Evolutionary conservation across 2,797 vertebrate genomes (phyloP).

Genomic region (Iguana delicatissima): DNA sequence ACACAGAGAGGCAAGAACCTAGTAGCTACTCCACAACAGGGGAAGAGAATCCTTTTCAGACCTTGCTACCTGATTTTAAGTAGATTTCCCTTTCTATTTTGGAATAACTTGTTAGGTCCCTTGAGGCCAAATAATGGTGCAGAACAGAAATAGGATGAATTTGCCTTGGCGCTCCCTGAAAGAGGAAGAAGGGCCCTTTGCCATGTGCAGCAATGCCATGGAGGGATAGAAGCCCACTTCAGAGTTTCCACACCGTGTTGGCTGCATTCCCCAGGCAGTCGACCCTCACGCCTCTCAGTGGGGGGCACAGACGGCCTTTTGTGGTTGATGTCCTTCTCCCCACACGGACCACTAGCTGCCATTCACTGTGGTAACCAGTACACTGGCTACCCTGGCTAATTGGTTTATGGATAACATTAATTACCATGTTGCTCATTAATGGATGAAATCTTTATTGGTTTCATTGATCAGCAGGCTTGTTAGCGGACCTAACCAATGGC

Average conservation of each 20-base stretch:
- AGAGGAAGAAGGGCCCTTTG: too few species aligned
- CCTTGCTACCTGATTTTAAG: background rate
- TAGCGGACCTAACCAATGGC: conserved; percentile 98
- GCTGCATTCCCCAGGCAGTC: background rate
- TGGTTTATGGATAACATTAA: conserved; percentile 99
- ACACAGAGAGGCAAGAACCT: background rate
- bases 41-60: background rate
- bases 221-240: background rate
- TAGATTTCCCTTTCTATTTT: background rate
- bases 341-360: conserved; percentile 51
- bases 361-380: conserved; percentile 81
- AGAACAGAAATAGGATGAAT: background rate
- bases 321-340: accelerated
- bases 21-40: background rate
- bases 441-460: conserved; percentile 99
- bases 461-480: conserved; percentile 99
- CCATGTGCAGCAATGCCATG: background rate
- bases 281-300: too few species aligned
- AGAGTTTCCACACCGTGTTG: background rate
- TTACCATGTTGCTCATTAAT: conserved; percentile 99
- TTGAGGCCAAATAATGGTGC: background rate
- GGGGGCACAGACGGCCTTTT: background rate
- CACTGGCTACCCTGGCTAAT: conserved; percentile 90
- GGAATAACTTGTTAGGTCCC: background rate
- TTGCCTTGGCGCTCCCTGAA: too few species aligned